Conservation (phyloP, 2,888 invertebrate species). For the Acrobasis consociella region DNA sequence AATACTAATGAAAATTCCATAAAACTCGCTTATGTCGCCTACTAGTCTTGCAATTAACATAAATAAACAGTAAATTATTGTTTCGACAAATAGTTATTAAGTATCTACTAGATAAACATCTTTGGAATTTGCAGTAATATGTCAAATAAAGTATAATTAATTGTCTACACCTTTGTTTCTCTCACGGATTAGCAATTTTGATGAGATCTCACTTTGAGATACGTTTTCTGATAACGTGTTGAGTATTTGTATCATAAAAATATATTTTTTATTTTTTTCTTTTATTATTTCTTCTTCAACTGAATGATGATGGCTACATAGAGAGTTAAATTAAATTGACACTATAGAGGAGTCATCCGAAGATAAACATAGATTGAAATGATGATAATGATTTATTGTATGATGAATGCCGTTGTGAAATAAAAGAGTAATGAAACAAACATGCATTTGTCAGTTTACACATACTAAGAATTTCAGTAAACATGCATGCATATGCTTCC, state of each 20-base stretch:
- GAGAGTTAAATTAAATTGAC: too few species aligned
- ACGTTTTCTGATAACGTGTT: conserved; percentile 18
- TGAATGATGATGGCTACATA: too few species aligned
- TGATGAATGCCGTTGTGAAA: background rate
- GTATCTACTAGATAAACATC: conserved; percentile 53
- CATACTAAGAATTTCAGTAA: background rate
- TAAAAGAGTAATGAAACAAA: background rate
- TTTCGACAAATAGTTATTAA: conserved; percentile 77
- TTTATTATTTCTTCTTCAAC: too few species aligned
- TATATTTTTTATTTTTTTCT: too few species aligned
- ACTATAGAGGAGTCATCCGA: too few species aligned
- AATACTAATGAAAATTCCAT: conserved; percentile 70
- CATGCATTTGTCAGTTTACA: background rate
- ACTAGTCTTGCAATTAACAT: conserved; percentile 69
- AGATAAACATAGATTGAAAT: too few species aligned
- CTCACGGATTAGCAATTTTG: conserved; percentile 38
- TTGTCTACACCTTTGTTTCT: conserved; percentile 54
- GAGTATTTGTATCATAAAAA: background rate
- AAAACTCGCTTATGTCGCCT: conserved; percentile 68
- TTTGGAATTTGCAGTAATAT: conserved; percentile 61
- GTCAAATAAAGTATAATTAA: conserved; percentile 63
- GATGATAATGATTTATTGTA: too few species aligned
- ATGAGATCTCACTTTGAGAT: conserved; percentile 25
- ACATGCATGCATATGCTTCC: background rate
- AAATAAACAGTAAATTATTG: conserved; percentile 69